phyloP scores from a whole-genome alignment of 2,113 vertebrate species.

The Melospiza georgiana region DNA sequence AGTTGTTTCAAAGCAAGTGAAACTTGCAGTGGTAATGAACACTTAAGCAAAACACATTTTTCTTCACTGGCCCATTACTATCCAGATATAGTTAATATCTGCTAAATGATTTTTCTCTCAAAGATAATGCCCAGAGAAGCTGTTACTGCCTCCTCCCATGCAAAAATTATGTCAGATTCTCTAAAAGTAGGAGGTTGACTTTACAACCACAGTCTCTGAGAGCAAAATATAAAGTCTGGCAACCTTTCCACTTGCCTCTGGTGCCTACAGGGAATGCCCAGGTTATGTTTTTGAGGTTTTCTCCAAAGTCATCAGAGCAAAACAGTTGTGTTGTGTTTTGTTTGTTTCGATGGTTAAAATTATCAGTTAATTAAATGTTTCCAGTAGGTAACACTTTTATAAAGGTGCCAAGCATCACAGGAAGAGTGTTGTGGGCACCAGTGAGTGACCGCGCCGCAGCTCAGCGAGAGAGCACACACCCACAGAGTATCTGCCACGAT shows the following conservation, averaged over 20 bases:
- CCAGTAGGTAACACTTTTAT: neutral
- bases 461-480: neutral
- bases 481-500: neutral
- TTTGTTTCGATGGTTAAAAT: slow-evolving; percentile 11
- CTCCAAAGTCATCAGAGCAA: neutral
- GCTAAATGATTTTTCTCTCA: slow-evolving; percentile 27
- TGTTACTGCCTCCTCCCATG: neutral
- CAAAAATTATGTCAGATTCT: neutral
- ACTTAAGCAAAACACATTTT: slow-evolving; percentile 53
- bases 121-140: slow-evolving; percentile 7
- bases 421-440: neutral
- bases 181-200: neutral
- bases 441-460: accelerated
- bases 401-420: neutral
- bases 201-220: neutral
- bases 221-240: neutral
- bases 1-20: slow-evolving; percentile 57
- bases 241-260: neutral
- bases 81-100: slow-evolving; percentile 26
- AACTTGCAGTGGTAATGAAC: slow-evolving; percentile 36
- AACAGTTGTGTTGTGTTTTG: neutral
- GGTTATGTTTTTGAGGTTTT: slow-evolving; percentile 8
- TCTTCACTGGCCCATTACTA: slow-evolving; percentile 41
- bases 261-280: neutral
- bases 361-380: slow-evolving; percentile 7